Percentiles rank a stretch among this genome's conserved stretches.
These are phyloP conservation scores for Spongia lamella DNA, from an alignment of 37 sponge, comb jelly and placozoan genomes.

Conservation along the genomic window DNA sequence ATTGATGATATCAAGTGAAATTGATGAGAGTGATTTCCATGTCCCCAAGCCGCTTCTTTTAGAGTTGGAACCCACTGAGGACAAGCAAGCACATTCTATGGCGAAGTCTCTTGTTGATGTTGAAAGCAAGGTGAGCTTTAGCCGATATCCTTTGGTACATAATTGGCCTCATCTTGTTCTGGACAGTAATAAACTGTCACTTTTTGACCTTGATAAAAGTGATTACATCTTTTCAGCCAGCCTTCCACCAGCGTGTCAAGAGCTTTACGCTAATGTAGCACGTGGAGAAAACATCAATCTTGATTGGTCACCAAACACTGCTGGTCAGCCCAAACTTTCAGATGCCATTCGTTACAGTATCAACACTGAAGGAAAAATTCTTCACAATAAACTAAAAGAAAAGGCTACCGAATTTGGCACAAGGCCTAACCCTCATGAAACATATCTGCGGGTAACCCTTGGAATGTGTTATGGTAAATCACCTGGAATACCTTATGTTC, in stretches of 20 bases:
- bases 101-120: constrained; percentile 31
- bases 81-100: neutral
- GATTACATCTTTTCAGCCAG: constrained; percentile 56
- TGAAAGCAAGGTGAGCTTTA: constrained; percentile 37
- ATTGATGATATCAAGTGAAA: too few species aligned
- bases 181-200: constrained; percentile 43
- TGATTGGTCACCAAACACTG: constrained; percentile 34
- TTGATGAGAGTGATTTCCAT: too few species aligned
- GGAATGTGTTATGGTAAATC: constrained; percentile 42
- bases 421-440: neutral
- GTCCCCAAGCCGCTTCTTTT: too few species aligned
- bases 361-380: neutral
- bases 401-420: constrained; percentile 37
- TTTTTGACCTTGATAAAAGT: constrained; percentile 49
- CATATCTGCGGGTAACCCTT: constrained; percentile 58
- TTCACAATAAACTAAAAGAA: constrained; percentile 39
- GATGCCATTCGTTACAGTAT: constrained; percentile 74
- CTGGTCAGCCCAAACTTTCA: constrained; percentile 17
- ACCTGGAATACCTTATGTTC: constrained; percentile 72
- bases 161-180: constrained; percentile 50
- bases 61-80: neutral
- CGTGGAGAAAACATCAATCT: constrained; percentile 31
- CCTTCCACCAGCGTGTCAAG: constrained; percentile 52
- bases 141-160: constrained; percentile 22
- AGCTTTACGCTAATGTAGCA: constrained; percentile 55